Evolutionary conservation across 1,140 invertebrate genomes (phyloP).

Genomic region (Lasaia peninsularis): DNA sequence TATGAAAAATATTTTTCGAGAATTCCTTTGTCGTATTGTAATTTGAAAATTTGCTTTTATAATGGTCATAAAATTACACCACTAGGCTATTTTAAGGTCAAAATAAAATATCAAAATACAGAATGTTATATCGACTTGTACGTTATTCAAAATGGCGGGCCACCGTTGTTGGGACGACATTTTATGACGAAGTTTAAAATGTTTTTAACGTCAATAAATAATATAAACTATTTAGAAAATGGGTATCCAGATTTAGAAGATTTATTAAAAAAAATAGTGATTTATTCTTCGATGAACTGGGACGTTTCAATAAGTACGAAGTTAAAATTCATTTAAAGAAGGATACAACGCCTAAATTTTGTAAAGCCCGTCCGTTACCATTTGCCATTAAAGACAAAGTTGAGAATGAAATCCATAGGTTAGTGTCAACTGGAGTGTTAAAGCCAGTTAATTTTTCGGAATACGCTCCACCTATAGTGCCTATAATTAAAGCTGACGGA

Average conservation of each 20-base stretch:
- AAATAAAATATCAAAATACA: conserved; percentile 8
- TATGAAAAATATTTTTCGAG: conserved; percentile 21
- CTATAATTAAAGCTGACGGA: conserved; percentile 30
- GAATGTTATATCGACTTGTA: neutral
- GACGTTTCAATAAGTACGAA: conserved; percentile 37
- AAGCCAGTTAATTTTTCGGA: conserved; percentile 22
- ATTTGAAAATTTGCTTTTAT: conserved; percentile 30
- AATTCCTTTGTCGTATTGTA: conserved; percentile 7
- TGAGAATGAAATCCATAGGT: conserved; percentile 23
- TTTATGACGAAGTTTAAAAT: neutral
- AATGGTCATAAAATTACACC: conserved; percentile 34
- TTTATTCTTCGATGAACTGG: conserved; percentile 31
- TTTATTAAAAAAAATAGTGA: conserved; percentile 24
- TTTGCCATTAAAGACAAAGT: conserved; percentile 29
- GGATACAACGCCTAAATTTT: conserved; percentile 28
- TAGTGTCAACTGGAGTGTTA: conserved; percentile 33
- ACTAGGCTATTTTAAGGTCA: conserved; percentile 22
- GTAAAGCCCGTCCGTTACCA: conserved; percentile 32
- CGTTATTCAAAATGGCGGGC: neutral
- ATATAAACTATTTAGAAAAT: conserved; percentile 18
- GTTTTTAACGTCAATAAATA: conserved; percentile 8
- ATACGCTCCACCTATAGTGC: conserved; percentile 37
- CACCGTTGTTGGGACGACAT: neutral
- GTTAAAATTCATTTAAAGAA: conserved; percentile 29
- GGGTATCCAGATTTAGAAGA: conserved; percentile 11